Conservation (phyloP, 2,888 invertebrate species). For the Dicyrtoma fusca region DNA sequence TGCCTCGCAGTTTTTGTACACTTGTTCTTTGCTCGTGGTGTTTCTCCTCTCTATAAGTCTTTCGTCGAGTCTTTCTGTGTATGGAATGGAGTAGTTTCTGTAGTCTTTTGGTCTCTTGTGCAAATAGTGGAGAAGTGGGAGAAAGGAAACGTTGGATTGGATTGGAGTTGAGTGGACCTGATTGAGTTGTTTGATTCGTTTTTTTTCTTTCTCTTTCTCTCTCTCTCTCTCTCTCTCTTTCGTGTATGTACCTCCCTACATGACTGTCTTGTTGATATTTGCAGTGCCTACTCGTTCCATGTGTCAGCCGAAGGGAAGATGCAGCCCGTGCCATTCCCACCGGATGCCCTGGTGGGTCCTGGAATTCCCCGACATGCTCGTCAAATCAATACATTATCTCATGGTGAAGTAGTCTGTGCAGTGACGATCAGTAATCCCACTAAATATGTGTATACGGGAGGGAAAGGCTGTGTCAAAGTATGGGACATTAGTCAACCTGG, state of each 20-base stretch:
- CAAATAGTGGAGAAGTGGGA: no score
- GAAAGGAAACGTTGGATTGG: no score
- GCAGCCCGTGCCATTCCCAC: slow-evolving; percentile 91
- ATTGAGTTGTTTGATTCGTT: no score
- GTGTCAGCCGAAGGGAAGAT: slow-evolving; percentile 84
- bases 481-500: slow-evolving; percentile 77
- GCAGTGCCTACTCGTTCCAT: slow-evolving; percentile 86
- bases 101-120: no score
- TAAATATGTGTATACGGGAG: slow-evolving; percentile 95
- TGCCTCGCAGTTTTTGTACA: no score
- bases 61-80: no score
- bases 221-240: background rate
- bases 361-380: slow-evolving; percentile 91
- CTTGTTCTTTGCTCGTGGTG: no score
- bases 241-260: background rate
- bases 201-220: no score
- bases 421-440: slow-evolving; percentile 88
- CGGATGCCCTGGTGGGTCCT: slow-evolving; percentile 88
- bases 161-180: no score
- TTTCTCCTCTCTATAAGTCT: no score
- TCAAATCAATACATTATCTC: slow-evolving; percentile 85
- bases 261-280: slow-evolving; percentile 34
- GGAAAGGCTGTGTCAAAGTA: slow-evolving; percentile 92
- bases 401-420: slow-evolving; percentile 97
- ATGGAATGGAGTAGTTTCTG: no score